A percentile compares a stretch with the other conserved stretches of the same genome.
phyloP scores from a whole-genome alignment of 2,113 vertebrate genomes.

The Larimichthys crocea region DNA sequence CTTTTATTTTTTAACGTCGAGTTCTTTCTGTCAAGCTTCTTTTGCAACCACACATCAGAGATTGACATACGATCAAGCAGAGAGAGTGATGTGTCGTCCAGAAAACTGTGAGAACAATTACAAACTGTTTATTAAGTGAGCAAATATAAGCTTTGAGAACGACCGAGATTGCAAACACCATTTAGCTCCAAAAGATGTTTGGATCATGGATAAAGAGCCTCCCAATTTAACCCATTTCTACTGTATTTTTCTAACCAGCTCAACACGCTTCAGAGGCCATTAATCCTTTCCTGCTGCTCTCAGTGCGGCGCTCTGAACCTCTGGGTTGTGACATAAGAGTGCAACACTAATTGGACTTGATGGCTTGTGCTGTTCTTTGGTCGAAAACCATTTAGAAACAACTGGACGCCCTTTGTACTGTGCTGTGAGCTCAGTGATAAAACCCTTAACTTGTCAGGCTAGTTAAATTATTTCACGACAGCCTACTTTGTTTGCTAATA shows the following conservation, averaged over 20 bases:
- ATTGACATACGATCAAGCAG: conserved; percentile 39
- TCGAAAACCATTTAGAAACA: conserved; percentile 62
- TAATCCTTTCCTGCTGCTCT: conserved; percentile 62
- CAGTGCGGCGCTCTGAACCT: conserved; percentile 27
- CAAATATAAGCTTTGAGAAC: conserved; percentile 48
- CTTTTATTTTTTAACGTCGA: background rate
- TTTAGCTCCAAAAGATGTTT: conserved; percentile 39
- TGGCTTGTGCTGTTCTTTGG: conserved; percentile 73
- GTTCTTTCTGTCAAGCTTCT: conserved; percentile 23
- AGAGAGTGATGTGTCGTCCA: conserved; percentile 45
- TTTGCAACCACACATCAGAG: conserved; percentile 42
- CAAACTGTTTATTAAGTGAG: conserved; percentile 49
- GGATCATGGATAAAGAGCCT: conserved; percentile 24
- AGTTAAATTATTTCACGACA: conserved; percentile 54
- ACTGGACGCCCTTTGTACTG: conserved; percentile 58
- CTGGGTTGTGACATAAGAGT: conserved; percentile 56
- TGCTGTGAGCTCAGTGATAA: conserved; percentile 46
- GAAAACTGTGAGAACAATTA: conserved; percentile 56
- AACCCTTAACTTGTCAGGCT: conserved; percentile 69
- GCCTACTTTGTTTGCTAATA: conserved; percentile 47
- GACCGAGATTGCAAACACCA: background rate
- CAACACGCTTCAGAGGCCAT: conserved; percentile 33
- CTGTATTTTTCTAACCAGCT: conserved; percentile 35
- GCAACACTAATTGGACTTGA: conserved; percentile 70
- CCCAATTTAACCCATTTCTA: conserved; percentile 36